Evolutionary conservation across 2,888 invertebrate genomes (phyloP).

Genomic region (Heliconius ethilla): DNA sequence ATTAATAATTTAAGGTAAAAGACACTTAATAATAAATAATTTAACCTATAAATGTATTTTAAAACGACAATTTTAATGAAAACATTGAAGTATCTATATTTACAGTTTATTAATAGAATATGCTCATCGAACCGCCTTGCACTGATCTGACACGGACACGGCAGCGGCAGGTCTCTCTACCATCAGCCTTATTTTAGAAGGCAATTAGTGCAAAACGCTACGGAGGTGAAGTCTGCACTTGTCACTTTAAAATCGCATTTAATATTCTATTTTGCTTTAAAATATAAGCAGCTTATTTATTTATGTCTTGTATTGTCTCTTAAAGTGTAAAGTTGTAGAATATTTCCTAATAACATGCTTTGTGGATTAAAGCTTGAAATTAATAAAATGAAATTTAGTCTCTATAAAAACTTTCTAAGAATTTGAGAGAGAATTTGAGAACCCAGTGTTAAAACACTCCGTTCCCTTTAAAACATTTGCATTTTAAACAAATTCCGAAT

Average conservation of each 20-base stretch:
- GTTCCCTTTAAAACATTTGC: too few relatives aligned
- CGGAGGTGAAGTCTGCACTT: slow-evolving; percentile 26
- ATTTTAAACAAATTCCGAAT: too few relatives aligned
- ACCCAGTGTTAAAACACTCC: too few relatives aligned
- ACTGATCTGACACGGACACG: slow-evolving; percentile 50
- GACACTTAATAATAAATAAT: too few relatives aligned
- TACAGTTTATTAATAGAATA: slow-evolving; percentile 51
- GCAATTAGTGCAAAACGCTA: slow-evolving; percentile 34
- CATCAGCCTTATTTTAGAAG: slow-evolving; percentile 39
- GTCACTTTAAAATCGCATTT: slow-evolving; percentile 29
- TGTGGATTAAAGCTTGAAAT: neutral
- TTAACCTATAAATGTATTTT: neutral
- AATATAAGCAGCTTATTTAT: slow-evolving; percentile 1
- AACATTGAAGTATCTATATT: neutral
- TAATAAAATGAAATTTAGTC: neutral
- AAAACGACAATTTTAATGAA: neutral
- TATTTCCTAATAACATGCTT: neutral
- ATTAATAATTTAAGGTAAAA: too few relatives aligned
- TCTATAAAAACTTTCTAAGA: neutral
- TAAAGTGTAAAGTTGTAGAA: neutral
- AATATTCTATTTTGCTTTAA: slow-evolving; percentile 17
- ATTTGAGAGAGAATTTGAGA: neutral
- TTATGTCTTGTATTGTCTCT: neutral
- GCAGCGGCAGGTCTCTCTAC: slow-evolving; percentile 38
- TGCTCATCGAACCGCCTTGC: slow-evolving; percentile 49